A percentile compares a stretch with the other conserved stretches of the same genome.
Conservation (phyloP, 2,888 invertebrate species). For the Pristionchus japonicus region DNA sequence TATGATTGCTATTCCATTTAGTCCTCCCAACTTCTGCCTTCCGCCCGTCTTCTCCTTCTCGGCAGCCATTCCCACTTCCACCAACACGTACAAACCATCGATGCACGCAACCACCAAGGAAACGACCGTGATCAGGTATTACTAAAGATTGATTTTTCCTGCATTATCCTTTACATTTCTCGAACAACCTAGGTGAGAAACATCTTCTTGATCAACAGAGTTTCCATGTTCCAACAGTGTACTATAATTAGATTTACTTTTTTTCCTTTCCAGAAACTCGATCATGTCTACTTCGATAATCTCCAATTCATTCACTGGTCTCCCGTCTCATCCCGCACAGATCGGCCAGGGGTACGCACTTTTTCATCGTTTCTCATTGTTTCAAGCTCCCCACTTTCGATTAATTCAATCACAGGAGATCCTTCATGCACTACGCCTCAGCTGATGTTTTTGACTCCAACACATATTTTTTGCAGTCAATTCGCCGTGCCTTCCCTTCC, state of each 20-base stretch:
- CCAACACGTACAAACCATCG: background rate
- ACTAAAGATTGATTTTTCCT: too few relatives aligned
- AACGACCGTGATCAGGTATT: background rate
- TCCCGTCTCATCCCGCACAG: constrained; percentile 37
- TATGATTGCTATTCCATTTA: too few relatives aligned
- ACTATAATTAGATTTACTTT: background rate
- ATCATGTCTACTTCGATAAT: background rate
- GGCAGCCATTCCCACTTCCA: background rate
- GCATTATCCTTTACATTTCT: too few relatives aligned
- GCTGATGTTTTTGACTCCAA: background rate
- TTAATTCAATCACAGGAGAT: background rate
- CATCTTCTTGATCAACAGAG: too few relatives aligned
- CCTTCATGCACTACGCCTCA: too few relatives aligned
- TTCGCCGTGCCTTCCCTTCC: background rate
- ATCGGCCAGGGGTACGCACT: background rate
- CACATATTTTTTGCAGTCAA: background rate
- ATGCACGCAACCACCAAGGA: background rate
- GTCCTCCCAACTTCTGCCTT: constrained; percentile 21
- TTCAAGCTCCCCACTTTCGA: background rate
- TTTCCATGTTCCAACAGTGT: background rate
- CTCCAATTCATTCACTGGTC: background rate
- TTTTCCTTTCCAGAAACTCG: background rate
- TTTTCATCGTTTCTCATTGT: background rate
- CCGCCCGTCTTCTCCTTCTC: constrained; percentile 44
- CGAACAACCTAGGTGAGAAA: too few relatives aligned